Base-by-base conservation (phyloP, 2,797 vertebrate species). In the Gobio occitaniae region DNA sequence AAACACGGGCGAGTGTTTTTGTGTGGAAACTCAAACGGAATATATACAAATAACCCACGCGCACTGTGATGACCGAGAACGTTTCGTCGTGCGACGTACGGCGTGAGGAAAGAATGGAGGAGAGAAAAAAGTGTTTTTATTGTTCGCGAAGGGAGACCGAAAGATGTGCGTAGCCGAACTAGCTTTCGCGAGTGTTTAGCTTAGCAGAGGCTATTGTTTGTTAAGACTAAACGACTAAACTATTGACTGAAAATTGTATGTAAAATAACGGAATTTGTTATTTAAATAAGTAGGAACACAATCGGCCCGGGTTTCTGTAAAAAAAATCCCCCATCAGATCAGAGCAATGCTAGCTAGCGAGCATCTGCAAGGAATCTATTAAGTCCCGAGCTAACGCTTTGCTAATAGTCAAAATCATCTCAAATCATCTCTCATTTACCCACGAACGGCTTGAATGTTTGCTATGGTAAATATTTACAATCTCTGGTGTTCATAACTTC, bases 331-430 rank as follows among this genome's bases (percentile, higher is more conserved):
- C 36, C n/a, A 38, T 38, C 69, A 41, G 21, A 72, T 38, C 66
- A 52, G 56, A 85, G 77, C 83, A 29, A 48, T 48, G 66, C 75
- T 78, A 61, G 78, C 84, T 52, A 85, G 84, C 84, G 47, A 72
- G 44, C 25, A 41, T 41, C 50, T 61, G 65, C 50, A 44, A 44
- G 82, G 65, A 78, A 84, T 84, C 83, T 78, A 84, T 79, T 63
- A 52, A 74, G 19, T 50, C 44, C 19, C 54, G 93, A 94, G 93
- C 92, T 92, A 89, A 84, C 76, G 52, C 90, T 80, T 36, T 71
- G 93, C 93, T 94, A 94, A 90, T 90, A 93, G 91, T 91, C 91
- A 86, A 94, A 90, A 91, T 91, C 91, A 87, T 90, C 90, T 72
- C 29, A 15, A 17, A 82, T 38, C 29, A 41, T 72, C 66, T 61